Base-by-base conservation (phyloP, 2,113 vertebrate genomes). In the Thermophis baileyi region DNA sequence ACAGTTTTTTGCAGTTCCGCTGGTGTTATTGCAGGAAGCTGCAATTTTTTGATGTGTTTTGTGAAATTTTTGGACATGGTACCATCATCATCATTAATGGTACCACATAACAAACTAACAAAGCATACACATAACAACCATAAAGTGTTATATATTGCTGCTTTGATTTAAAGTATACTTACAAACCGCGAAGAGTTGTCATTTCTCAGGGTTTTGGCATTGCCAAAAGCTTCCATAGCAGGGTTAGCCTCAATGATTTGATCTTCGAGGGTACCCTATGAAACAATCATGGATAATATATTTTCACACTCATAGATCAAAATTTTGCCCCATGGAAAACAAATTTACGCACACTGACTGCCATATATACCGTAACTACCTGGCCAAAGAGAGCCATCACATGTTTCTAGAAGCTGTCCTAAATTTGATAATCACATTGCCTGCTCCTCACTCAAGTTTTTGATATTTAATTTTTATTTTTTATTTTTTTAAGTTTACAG, bases 201-300 rank as follows among this genome's bases (percentile, higher is more conserved):
- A 0, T 99, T 99, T 93, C 99, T 98, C 91, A 99, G 94, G 3
- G 99, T 99, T 98, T 99, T 99, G 96, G 99, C 99, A 0, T 99
- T 99, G 90, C 98, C 98, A 96, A 99, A 99, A 27, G 99, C 98
- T 94, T 99, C 99, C 98, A 99, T 99, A 94, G 99, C 99, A 2
- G 99, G 99, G 96, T 99, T 99, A 0, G 99, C 99, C 97, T 99
- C 99, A 4, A 99, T 99, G 97, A 99, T 98, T 96, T 99, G 99
- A 97, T 99, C 98, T 96, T 99, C 99, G 0, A 99, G 98, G 90
- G 98, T 99, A n/a, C 99, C 99, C 98, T 99, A 88, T 22, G 85
- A 95, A 93, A 91, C 2, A 95, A 49, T 0, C 87, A 63, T 53
- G 51, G 90, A 51, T 40, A 46, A 6, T 57, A 96, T 60, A 95